Percentiles rank a stretch among this genome's conserved stretches.
Evolutionary conservation across 2,797 vertebrate genomes (phyloP).

Genomic region (Oryzias sinensis): DNA sequence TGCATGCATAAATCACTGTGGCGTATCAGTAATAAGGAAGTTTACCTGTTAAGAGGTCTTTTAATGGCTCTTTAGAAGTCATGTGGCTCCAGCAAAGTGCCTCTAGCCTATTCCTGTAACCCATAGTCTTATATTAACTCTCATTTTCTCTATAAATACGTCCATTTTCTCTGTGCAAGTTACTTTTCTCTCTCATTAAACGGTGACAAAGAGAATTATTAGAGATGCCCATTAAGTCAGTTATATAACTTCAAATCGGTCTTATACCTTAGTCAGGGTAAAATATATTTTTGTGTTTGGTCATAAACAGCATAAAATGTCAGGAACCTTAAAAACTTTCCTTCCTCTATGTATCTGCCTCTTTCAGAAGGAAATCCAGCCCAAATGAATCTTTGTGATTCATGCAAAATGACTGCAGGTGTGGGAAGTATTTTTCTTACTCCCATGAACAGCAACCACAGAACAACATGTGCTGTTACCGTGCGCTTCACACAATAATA

Average conservation of each 20-base stretch:
- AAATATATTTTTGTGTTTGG: background rate
- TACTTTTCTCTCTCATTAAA: constrained; percentile 10
- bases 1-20: constrained; percentile 61
- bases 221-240: constrained; percentile 19
- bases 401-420: constrained; percentile 23
- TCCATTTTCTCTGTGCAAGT: constrained; percentile 22
- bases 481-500: constrained; percentile 68
- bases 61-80: constrained; percentile 68
- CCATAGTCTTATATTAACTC: constrained; percentile 78
- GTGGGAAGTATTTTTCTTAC: constrained; percentile 38
- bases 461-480: constrained; percentile 61
- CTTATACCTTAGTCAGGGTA: background rate
- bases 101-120: constrained; percentile 72
- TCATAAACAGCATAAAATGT: constrained; percentile 2
- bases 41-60: constrained; percentile 69
- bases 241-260: constrained; percentile 12
- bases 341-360: background rate
- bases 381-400: constrained; percentile 34
- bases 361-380: constrained; percentile 17
- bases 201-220: constrained; percentile 15
- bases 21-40: constrained; percentile 77
- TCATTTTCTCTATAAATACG: constrained; percentile 50
- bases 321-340: constrained; percentile 57
- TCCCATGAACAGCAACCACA: constrained; percentile 57
- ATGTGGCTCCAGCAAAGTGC: constrained; percentile 63